Evolutionary conservation across 2,797 vertebrate species (phyloP).

Genomic region (Microctenopoma lineatum): DNA sequence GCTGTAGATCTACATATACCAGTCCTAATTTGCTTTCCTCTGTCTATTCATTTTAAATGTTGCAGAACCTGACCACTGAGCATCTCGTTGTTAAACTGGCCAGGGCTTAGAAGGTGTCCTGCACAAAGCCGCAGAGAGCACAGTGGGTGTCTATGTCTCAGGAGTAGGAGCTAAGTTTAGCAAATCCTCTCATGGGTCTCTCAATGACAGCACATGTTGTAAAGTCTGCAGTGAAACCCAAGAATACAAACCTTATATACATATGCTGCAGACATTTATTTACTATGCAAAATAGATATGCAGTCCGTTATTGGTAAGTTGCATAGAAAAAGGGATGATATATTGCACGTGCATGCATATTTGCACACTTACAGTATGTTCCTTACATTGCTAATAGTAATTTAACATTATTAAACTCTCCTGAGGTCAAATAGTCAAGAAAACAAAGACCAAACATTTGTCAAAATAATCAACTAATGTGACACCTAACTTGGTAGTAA

Average conservation of each 20-base stretch:
- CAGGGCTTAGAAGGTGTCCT: constrained; percentile 65
- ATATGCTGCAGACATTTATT: constrained; percentile 35
- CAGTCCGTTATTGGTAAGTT: constrained; percentile 1
- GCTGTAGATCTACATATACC: neutral
- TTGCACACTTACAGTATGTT: neutral
- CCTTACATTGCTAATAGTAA: neutral
- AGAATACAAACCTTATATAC: constrained; percentile 55
- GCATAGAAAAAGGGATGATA: neutral
- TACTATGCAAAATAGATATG: constrained; percentile 7
- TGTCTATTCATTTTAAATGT: constrained; percentile 12
- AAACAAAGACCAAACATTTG: too few species aligned
- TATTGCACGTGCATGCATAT: neutral
- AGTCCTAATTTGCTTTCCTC: neutral
- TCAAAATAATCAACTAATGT: too few species aligned
- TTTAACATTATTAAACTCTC: constrained; percentile 18
- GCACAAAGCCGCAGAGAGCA: constrained; percentile 66
- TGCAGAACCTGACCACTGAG: constrained; percentile 27
- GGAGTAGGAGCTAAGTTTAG: constrained; percentile 82
- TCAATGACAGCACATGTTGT: constrained; percentile 79
- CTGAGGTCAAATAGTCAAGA: neutral
- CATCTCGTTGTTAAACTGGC: constrained; percentile 65
- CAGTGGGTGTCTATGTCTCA: constrained; percentile 66
- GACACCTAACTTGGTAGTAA: too few species aligned
- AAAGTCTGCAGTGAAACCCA: constrained; percentile 64
- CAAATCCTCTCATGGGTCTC: constrained; percentile 81